These are phyloP conservation scores for Dendropsophus ebraccatus DNA, from an alignment of 2,113 vertebrate genomes.

Conservation along the genomic window DNA sequence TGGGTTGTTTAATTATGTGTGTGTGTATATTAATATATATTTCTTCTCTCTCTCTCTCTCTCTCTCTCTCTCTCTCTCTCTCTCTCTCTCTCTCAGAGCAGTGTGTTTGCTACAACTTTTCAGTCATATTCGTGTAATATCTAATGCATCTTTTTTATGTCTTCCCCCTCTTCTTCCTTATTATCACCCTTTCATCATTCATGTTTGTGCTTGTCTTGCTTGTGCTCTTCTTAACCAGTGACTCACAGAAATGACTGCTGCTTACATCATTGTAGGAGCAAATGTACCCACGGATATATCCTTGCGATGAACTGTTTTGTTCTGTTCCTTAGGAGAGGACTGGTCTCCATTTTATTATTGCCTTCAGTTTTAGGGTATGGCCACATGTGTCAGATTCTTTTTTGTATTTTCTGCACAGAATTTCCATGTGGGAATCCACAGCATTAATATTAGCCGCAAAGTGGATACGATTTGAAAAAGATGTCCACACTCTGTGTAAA, in stretches of 20 bases:
- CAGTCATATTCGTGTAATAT: background rate
- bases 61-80: no score
- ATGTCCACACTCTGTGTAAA: no score
- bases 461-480: no score
- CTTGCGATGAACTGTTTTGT: background rate
- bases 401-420: background rate
- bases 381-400: no score
- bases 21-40: no score
- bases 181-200: slow-evolving; percentile 3
- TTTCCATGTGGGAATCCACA: no score
- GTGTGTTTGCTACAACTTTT: background rate
- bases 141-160: background rate
- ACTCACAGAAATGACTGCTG: slow-evolving; percentile 17
- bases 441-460: no score
- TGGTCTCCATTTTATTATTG: background rate
- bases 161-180: background rate
- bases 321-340: background rate
- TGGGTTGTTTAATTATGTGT: no score
- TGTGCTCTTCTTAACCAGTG: slow-evolving; percentile 13
- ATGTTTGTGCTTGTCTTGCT: slow-evolving; percentile 22
- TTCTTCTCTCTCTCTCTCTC: no score
- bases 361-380: background rate
- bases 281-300: slow-evolving; percentile 3
- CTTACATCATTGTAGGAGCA: slow-evolving; percentile 2
- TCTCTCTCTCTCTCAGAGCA: no score